Evolutionary conservation across 2,888 invertebrate species (phyloP).

Genomic region (Acleris holmiana): DNA sequence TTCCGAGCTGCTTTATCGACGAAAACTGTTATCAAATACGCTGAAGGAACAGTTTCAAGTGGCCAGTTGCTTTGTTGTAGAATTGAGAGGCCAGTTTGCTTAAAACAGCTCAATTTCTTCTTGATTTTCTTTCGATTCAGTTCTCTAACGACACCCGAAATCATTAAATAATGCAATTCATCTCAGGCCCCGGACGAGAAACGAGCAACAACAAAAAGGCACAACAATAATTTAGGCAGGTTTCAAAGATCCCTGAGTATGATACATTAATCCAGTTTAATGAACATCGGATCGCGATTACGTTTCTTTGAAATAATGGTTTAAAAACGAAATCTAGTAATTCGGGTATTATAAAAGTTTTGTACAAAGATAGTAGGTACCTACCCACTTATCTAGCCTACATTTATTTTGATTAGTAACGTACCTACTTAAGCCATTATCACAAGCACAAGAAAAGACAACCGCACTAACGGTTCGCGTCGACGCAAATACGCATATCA

Average conservation of each 20-base stretch:
- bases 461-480: constrained; percentile 5
- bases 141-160: constrained; percentile 55
- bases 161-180: constrained; percentile 58
- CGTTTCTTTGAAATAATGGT: constrained; percentile 21
- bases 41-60: too few relatives aligned
- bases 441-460: not conserved
- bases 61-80: too few relatives aligned
- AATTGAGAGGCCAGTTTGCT: too few relatives aligned
- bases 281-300: constrained; percentile 33
- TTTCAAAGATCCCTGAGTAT: constrained; percentile 35
- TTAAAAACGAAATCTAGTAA: constrained; percentile 22
- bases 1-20: too few relatives aligned
- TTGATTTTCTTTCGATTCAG: constrained; percentile 56
- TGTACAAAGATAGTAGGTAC: too few relatives aligned
- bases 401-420: not conserved
- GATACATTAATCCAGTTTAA: constrained; percentile 41
- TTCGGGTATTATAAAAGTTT: too few relatives aligned
- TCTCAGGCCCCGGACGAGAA: constrained; percentile 43
- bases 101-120: constrained; percentile 47
- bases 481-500: not conserved
- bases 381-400: too few relatives aligned
- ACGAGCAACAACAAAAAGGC: constrained; percentile 40
- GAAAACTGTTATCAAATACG: too few relatives aligned
- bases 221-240: constrained; percentile 41
- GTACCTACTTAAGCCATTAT: not conserved